Evolutionary conservation across 2,888 invertebrate species (phyloP), one percentile per base, ranked within the genome.

Genomic region (Mythimna loreyi): DNA sequence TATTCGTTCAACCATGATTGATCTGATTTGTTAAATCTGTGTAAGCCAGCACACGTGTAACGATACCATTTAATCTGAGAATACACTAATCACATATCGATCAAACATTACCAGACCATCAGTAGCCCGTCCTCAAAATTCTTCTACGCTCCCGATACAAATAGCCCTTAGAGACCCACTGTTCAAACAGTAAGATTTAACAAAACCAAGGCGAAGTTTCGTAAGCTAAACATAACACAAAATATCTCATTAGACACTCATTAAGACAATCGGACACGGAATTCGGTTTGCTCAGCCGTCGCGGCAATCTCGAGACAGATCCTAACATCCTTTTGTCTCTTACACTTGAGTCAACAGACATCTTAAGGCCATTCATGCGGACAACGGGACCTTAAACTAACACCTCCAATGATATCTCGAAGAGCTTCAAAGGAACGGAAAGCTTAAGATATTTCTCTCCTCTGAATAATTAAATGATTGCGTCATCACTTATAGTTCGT

Each of bases 271-370:
- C 84, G 71, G 80, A 76, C 80, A 74, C 78, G 91, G 93, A 89
- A 92, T 93, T 90, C 72, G 78, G 92, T 94, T 93, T 93, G 90
- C 89, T 88, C 93, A 94, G 93, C 89, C 92, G 93, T 84, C 60
- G 68, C 75, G 78, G 82, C 83, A 85, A 90, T 92, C 92, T 92
- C 91, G 71, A 75, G 89, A 89, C 91, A 91, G 88, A 85, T 85
- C 80, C 80, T 87, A 84, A 87, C 90, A 94, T 94, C 93, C 91
- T 90, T 91, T 93, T 93, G 90, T 93, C 43, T 45, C 52, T 58
- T 40, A 86, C 94, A 94, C 92, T 89, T 94, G 94, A 89, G 86
- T 90, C 86, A 78, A 94, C 88, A 92, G 69, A 87, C 86, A 84
- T 85, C 85, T 85, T 78, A 81, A 85, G 84, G 81, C 82, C 84